These are phyloP conservation scores for Phylloscopus whistleri DNA, from an alignment of 2,113 vertebrate species.

Conservation along the genomic window DNA sequence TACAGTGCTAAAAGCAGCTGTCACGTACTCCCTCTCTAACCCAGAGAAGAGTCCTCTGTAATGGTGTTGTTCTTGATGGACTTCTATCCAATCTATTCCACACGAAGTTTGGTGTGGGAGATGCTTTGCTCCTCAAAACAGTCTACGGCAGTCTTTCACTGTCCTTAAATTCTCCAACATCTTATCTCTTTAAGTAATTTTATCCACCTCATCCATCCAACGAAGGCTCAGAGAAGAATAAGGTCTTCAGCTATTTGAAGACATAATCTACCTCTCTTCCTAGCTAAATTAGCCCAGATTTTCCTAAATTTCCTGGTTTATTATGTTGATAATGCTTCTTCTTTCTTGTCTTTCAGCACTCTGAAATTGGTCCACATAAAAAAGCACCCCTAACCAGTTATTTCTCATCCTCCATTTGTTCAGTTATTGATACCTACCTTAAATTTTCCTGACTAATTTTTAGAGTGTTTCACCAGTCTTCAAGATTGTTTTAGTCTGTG, in stretches of 20 bases:
- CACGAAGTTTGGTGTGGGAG: background rate
- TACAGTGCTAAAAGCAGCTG: background rate
- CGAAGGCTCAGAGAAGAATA: background rate
- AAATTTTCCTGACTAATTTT: background rate
- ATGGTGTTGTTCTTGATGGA: background rate
- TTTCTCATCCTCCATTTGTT: background rate
- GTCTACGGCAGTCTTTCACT: background rate
- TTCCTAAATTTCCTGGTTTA: background rate
- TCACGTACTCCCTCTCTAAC: background rate
- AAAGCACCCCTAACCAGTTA: background rate
- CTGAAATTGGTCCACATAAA: background rate
- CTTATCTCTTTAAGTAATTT: background rate
- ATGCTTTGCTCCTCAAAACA: background rate
- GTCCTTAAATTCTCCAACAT: background rate
- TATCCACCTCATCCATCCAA: background rate
- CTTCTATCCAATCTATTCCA: background rate
- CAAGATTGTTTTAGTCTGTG: background rate
- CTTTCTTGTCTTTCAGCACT: background rate
- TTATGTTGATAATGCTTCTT: background rate
- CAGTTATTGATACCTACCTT: background rate
- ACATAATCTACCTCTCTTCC: background rate
- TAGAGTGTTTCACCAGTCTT: background rate
- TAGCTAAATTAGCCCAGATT: background rate
- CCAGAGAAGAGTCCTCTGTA: background rate
- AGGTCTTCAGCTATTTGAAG: background rate